Percentiles rank a stretch among this genome's conserved stretches.
phyloP scores from a whole-genome alignment of 2,888 invertebrate genomes.

The Luperina testacea region DNA sequence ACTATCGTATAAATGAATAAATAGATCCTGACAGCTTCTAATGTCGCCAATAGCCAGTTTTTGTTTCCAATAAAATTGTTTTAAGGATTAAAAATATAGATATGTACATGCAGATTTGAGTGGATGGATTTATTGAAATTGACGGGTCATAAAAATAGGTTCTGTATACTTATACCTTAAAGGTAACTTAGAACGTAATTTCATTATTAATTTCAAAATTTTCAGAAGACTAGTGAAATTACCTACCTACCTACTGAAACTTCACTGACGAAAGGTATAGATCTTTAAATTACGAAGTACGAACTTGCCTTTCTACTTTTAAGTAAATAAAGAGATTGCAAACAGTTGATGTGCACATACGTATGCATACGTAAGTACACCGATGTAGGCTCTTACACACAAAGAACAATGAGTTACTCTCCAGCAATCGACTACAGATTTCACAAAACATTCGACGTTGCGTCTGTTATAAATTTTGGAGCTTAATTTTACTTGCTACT shows the following conservation, averaged over 20 bases:
- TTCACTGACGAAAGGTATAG: neutral
- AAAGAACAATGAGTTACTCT: slow-evolving; percentile 73
- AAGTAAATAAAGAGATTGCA: slow-evolving; percentile 23
- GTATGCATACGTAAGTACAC: slow-evolving; percentile 45
- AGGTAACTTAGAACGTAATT: neutral
- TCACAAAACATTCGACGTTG: slow-evolving; percentile 73
- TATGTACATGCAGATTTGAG: no score
- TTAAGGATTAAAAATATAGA: neutral
- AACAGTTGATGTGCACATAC: slow-evolving; percentile 51
- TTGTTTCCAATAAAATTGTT: neutral
- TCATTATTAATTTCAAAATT: no score
- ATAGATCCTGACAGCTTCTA: neutral
- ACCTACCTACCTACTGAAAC: neutral
- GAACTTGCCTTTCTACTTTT: neutral
- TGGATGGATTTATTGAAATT: neutral
- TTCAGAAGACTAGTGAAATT: no score
- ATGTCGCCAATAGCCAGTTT: neutral
- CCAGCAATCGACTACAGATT: slow-evolving; percentile 69
- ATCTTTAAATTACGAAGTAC: no score
- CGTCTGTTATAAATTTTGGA: slow-evolving; percentile 73
- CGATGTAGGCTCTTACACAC: slow-evolving; percentile 40
- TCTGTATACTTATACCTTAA: neutral
- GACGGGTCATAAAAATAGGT: neutral
- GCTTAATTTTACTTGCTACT: slow-evolving; percentile 78
- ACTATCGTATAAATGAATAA: neutral